A percentile compares a stretch with the other conserved stretches of the same genome.
These are phyloP conservation scores for Therioaphis trifolii DNA, from an alignment of 2,888 invertebrate species.

Conservation along the genomic window DNA sequence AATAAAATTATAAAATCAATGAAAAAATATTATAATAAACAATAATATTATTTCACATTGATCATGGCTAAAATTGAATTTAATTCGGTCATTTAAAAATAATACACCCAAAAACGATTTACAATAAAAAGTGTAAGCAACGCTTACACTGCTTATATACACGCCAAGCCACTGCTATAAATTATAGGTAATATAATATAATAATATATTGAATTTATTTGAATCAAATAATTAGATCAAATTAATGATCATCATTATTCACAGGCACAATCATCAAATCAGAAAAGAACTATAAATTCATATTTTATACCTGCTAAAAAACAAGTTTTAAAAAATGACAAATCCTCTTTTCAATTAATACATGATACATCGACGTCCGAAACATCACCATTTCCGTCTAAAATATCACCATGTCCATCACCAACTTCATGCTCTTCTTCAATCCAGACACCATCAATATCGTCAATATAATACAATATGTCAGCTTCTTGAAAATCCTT, in stretches of 20 bases:
- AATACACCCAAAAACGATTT: too few relatives aligned
- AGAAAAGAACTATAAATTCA: conserved; percentile 1
- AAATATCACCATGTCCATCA: conserved; percentile 3
- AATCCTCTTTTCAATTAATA: not conserved
- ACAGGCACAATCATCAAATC: conserved; percentile 1
- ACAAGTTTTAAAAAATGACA: conserved; percentile 17
- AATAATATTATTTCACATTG: too few relatives aligned
- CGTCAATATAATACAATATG: conserved; percentile 23
- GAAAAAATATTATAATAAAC: too few relatives aligned
- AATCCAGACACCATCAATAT: not conserved
- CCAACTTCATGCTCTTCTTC: not conserved
- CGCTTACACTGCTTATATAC: too few relatives aligned
- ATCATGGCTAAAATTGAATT: too few relatives aligned
- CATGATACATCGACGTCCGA: not conserved
- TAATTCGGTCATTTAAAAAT: too few relatives aligned
- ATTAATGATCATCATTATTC: not conserved
- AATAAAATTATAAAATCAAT: too few relatives aligned
- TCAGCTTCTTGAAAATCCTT: conserved; percentile 31
- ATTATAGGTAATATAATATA: too few relatives aligned
- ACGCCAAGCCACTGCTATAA: too few relatives aligned
- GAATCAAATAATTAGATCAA: too few relatives aligned
- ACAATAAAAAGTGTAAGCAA: too few relatives aligned
- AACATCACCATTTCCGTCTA: not conserved
- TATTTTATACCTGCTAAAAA: conserved; percentile 28
- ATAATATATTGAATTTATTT: too few relatives aligned